Evolutionary conservation across 2,113 vertebrate species (phyloP), one percentile per base, ranked within the genome.

Genomic region (zebrafish (Danio rerio)): DNA sequence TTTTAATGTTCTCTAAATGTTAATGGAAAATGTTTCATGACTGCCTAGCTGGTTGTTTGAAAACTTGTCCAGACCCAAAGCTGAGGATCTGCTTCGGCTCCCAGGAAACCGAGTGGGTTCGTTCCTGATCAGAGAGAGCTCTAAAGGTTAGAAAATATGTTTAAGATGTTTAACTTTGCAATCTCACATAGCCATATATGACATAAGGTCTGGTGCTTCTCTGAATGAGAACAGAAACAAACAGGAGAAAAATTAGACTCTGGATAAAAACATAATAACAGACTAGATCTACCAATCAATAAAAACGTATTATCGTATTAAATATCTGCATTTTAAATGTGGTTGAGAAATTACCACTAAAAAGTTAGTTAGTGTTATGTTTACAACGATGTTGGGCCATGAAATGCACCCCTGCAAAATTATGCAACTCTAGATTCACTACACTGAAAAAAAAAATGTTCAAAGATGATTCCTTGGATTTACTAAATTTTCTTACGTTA

Each of bases 81-180:
- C 95, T 0, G 96, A 96, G 53, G 94, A 97, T 86, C 92, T 97
- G 68, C 90, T 97, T 20, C 89, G 91, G 85, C 89, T 96, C 13
- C 94, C 95, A 0, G 93, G 93, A 83, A 96, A 93, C 6, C 95
- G 94, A 86, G 84, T 91, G 0, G 96, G 96, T 6, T 95, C 95
- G 18, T 97, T 97, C 90, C 94, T 97, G 95, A 93, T 97, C 86
- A 91, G 96, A 85, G 93, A 95, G 76, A 96, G 95, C 7, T 93
- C 93, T 88, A 95, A 92, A 0, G 95, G 85, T 87, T 42, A 68
- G 63, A 49, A 77, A 63, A 11, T 10, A 40, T 5, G 9, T 16
- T 31, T n/a, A 49, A 58, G 9, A 75, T 5, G 0, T 8, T 11
- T 11, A 18, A 68, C 42, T n/a, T 9, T 18, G n/a, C 43, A 45